A percentile compares a stretch with the other conserved stretches of the same genome.
Conservation (phyloP, 2,888 invertebrate species). For the Exocentrus adspersus region DNA sequence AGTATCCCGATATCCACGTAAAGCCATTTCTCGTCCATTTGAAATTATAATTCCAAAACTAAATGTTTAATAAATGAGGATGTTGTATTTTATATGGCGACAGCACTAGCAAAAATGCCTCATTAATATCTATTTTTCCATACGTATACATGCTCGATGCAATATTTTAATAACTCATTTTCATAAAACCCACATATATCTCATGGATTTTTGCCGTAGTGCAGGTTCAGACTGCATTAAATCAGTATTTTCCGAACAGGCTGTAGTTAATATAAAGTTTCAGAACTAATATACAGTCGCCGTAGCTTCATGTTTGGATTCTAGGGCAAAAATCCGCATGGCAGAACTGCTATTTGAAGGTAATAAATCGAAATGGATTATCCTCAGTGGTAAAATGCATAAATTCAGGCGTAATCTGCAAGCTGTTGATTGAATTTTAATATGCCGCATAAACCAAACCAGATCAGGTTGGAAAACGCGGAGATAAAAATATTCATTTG, state of each 20-base stretch:
- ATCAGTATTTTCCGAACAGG: conserved; percentile 38
- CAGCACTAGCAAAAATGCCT: conserved; percentile 12
- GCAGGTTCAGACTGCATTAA: conserved; percentile 44
- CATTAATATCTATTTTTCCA: conserved; percentile 37
- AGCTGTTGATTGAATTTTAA: conserved; percentile 34
- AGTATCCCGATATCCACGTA: background rate
- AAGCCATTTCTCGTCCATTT: conserved; percentile 34
- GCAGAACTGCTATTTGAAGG: conserved; percentile 35
- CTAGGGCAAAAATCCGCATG: conserved; percentile 31
- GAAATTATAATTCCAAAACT: conserved; percentile 44
- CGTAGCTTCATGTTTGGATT: background rate
- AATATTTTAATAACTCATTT: conserved; percentile 43
- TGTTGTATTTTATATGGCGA: conserved; percentile 23
- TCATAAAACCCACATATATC: conserved; percentile 42
- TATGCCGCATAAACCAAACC: background rate
- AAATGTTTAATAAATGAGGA: conserved; percentile 48
- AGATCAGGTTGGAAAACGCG: background rate
- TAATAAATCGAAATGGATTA: conserved; percentile 44
- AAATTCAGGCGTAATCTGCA: conserved; percentile 27
- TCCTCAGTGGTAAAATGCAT: conserved; percentile 8
- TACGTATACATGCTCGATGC: background rate
- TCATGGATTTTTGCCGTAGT: conserved; percentile 41
- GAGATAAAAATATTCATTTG: background rate
- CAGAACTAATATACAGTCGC: conserved; percentile 31
- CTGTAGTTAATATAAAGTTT: conserved; percentile 33